A percentile compares a stretch with the other conserved stretches of the same genome.
These are phyloP conservation scores for Drosophila crucigera DNA, from an alignment of 2,888 invertebrate genomes.

Conservation along the genomic window DNA sequence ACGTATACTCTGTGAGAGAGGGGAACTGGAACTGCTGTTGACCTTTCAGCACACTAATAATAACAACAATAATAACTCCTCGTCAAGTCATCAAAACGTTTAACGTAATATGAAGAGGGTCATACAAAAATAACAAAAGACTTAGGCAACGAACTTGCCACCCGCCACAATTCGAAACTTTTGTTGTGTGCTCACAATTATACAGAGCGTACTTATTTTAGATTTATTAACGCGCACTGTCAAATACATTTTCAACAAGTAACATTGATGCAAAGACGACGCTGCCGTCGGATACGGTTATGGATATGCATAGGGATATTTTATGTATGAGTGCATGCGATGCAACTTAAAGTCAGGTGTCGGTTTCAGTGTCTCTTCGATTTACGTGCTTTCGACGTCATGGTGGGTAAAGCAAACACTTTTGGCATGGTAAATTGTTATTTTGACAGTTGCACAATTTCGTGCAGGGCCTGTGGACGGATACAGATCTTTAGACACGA, in stretches of 20 bases:
- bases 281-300: conserved; percentile 6
- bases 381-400: conserved; percentile 59
- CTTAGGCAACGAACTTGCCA: conserved; percentile 75
- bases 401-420: conserved; percentile 47
- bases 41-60: conserved; percentile 60
- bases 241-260: conserved; percentile 48
- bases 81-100: conserved; percentile 44
- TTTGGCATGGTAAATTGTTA: conserved; percentile 70
- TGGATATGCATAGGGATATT: conserved; percentile 25
- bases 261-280: conserved; percentile 26
- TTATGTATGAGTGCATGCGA: conserved; percentile 20
- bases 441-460: conserved; percentile 81
- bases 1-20: not conserved
- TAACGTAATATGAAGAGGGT: conserved; percentile 54
- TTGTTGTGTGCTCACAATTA: conserved; percentile 59
- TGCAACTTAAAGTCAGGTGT: conserved; percentile 45
- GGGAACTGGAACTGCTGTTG: conserved; percentile 65
- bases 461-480: conserved; percentile 64
- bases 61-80: conserved; percentile 35
- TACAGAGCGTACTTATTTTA: conserved; percentile 49
- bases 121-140: conserved; percentile 70
- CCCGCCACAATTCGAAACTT: conserved; percentile 21
- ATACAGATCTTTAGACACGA: conserved; percentile 74
- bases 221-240: conserved; percentile 51
- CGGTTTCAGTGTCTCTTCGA: conserved; percentile 39